These are phyloP conservation scores for Hesperia comma DNA, from an alignment of 2,888 invertebrate genomes.

Conservation along the genomic window DNA sequence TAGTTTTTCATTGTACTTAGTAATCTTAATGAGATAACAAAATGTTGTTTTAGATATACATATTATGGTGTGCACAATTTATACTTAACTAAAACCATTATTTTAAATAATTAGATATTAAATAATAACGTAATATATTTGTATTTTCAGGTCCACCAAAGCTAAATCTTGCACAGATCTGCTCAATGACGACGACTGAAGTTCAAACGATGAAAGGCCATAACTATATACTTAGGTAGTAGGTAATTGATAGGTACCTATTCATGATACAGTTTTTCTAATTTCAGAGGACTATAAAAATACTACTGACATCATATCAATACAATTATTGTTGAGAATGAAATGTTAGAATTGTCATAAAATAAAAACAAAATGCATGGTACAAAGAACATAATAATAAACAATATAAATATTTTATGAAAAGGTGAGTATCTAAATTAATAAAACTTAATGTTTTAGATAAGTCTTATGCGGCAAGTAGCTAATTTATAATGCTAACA, in stretches of 20 bases:
- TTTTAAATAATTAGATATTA: too few relatives aligned
- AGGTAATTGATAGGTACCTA: background rate
- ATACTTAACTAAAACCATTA: too few relatives aligned
- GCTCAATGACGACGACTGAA: conserved; percentile 84
- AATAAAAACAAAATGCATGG: background rate
- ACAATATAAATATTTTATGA: background rate
- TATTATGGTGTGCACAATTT: too few relatives aligned
- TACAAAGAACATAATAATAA: conserved; percentile 2
- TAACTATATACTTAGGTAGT: too few relatives aligned
- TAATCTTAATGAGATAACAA: too few relatives aligned
- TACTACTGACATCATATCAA: background rate
- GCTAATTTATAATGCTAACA: background rate
- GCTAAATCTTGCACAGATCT: conserved; percentile 90
- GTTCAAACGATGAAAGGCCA: background rate
- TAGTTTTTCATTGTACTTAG: background rate
- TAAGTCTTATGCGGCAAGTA: background rate
- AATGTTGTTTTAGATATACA: too few relatives aligned
- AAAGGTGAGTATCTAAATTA: background rate
- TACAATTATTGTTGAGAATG: background rate
- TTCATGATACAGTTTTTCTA: background rate
- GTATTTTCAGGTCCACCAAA: conserved; percentile 85
- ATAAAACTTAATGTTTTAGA: background rate
- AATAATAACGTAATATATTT: too few relatives aligned
- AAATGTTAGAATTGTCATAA: background rate
- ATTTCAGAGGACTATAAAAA: background rate